Evolutionary conservation across 2,888 invertebrate species (phyloP).

Genomic region (Limnephilus rhombicus): DNA sequence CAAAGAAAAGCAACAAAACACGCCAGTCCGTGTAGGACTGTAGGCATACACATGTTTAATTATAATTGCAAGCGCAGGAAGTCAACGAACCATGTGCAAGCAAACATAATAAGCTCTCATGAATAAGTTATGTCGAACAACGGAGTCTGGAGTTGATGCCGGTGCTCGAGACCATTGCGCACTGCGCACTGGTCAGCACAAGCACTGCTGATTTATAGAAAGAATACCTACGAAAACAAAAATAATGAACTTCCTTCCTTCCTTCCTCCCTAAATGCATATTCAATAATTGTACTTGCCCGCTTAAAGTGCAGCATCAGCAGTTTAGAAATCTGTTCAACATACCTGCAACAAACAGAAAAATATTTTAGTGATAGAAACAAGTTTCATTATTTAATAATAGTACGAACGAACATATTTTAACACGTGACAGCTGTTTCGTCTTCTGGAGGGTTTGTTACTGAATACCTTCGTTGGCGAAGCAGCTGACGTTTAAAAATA

Average conservation of each 20-base stretch:
- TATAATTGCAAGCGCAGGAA: conserved; percentile 16
- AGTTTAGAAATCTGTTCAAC: not conserved
- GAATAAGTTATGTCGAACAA: conserved; percentile 42
- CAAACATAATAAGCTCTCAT: conserved; percentile 20
- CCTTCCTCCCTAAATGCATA: not conserved
- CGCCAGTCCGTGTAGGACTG: not conserved
- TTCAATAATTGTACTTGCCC: not conserved
- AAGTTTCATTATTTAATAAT: not conserved
- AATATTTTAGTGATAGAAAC: not conserved
- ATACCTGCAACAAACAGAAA: conserved; percentile 20
- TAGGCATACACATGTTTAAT: not conserved
- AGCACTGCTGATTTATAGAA: not conserved
- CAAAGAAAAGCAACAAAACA: not conserved
- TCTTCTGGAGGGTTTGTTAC: not conserved
- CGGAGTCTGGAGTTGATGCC: conserved; percentile 44
- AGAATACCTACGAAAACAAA: not conserved
- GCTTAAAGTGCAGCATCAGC: no score
- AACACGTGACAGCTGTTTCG: not conserved
- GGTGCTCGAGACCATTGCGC: not conserved
- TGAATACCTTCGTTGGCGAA: not conserved
- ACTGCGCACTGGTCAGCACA: not conserved
- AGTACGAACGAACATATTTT: not conserved
- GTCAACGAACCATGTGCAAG: conserved; percentile 27
- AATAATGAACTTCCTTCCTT: no score
- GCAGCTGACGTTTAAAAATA: no score